These are phyloP conservation scores for Spinus olivaceus DNA, from an alignment of 2,797 vertebrate species.

Conservation along the genomic window DNA sequence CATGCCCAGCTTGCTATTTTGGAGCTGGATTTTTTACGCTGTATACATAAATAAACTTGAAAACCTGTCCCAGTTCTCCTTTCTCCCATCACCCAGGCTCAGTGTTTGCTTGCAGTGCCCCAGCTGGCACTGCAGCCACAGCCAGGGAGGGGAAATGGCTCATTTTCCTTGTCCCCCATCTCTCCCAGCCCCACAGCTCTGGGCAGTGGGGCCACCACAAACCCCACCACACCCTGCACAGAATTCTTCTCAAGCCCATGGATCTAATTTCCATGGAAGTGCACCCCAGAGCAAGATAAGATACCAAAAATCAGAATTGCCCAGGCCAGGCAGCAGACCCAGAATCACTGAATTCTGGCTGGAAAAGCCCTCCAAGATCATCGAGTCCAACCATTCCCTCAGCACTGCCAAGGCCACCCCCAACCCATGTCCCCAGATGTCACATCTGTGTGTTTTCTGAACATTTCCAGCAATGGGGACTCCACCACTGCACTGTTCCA, in stretches of 20 bases:
- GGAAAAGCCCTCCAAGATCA: background rate
- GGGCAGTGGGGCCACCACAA: background rate
- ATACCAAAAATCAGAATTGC: background rate
- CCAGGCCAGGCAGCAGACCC: background rate
- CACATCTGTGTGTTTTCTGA: background rate
- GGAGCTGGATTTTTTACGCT: background rate
- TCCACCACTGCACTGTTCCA: background rate
- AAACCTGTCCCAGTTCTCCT: background rate
- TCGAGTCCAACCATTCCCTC: background rate
- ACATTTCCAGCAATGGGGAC: background rate
- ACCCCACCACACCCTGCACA: accelerated
- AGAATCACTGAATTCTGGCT: background rate
- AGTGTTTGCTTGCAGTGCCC: background rate
- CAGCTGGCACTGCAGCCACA: background rate
- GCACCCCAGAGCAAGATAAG: background rate
- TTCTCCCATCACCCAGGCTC: background rate
- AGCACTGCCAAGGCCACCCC: background rate
- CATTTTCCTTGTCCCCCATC: accelerated
- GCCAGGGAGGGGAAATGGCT: background rate
- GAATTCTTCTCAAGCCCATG: background rate
- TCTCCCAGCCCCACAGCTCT: background rate
- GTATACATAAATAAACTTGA: background rate
- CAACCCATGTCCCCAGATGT: accelerated
- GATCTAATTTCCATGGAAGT: background rate
- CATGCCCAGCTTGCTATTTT: background rate